Percentiles rank a stretch among this genome's conserved stretches.
phyloP scores from a whole-genome alignment of 2,797 vertebrate genomes.

The Ficedula albicollis region DNA sequence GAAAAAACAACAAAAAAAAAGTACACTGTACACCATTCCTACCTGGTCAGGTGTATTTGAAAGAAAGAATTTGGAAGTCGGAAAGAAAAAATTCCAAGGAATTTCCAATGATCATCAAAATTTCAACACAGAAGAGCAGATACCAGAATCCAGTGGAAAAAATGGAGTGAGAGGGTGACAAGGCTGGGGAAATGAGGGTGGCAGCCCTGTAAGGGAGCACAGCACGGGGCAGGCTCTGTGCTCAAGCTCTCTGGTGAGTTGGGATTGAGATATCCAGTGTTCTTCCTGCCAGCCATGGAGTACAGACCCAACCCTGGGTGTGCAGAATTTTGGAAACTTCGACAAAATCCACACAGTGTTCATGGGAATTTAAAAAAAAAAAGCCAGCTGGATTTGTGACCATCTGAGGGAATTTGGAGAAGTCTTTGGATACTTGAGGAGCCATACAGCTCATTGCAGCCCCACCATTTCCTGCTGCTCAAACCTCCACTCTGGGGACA shows the following conservation, averaged over 20 bases:
- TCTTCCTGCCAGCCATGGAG: not conserved
- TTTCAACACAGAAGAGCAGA: not conserved
- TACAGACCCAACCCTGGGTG: not conserved
- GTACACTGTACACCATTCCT: too few relatives aligned
- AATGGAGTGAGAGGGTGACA: not conserved
- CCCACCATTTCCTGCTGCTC: not conserved
- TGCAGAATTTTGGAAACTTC: not conserved
- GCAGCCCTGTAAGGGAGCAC: not conserved
- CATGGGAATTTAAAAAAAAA: not conserved
- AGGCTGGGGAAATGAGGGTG: not conserved
- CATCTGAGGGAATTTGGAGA: not conserved
- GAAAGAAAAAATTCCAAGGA: not conserved
- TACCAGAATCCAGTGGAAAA: rapidly evolving
- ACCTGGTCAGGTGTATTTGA: not conserved
- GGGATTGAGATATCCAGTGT: rapidly evolving
- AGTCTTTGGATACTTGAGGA: not conserved
- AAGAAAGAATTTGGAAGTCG: not conserved
- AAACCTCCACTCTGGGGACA: not conserved
- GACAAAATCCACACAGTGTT: not conserved
- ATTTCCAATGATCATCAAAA: not conserved
- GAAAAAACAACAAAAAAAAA: not conserved
- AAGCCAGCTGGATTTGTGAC: not conserved
- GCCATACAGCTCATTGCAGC: not conserved
- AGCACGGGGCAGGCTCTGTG: rapidly evolving
- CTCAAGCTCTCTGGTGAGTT: not conserved